A percentile compares a stretch with the other conserved stretches of the same genome.
phyloP scores from a whole-genome alignment of 2,113 vertebrate genomes.

The Aix galericulata region DNA sequence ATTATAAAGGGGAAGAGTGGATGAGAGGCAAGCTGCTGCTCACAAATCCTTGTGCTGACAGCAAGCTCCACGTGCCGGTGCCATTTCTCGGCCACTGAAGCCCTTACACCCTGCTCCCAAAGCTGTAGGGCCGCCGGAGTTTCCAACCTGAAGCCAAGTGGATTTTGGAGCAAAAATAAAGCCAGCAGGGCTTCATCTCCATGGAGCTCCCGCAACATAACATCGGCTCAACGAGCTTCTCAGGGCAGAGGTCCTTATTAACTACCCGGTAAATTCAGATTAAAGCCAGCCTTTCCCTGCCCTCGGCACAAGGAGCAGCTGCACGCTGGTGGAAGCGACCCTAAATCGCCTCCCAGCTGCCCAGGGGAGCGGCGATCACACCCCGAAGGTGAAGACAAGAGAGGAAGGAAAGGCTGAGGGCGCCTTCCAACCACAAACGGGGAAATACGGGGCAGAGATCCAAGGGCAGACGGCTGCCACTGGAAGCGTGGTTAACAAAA shows the following conservation, averaged over 20 bases:
- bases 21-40: not conserved
- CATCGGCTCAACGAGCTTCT: not conserved
- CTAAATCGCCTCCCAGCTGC: rapidly evolving
- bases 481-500: not conserved
- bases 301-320: not conserved
- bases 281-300: not conserved
- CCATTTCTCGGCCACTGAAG: not conserved
- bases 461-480: not conserved
- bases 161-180: slow-evolving; percentile 29
- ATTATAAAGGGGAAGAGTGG: not conserved
- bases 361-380: not conserved
- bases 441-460: not conserved
- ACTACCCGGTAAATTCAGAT: slow-evolving; percentile 39
- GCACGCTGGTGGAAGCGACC: not conserved
- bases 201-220: slow-evolving; percentile 58
- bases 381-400: not conserved
- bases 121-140: not conserved
- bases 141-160: not conserved
- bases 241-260: not conserved
- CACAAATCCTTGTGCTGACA: too few species aligned
- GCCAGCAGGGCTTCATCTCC: slow-evolving; percentile 50
- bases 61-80: rapidly evolving
- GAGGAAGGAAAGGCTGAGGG: not conserved
- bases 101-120: not conserved
- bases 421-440: not conserved